A percentile compares a stretch with the other conserved stretches of the same genome.
These are phyloP conservation scores for Eurois occulta DNA, from an alignment of 2,888 invertebrate species.

Conservation along the genomic window DNA sequence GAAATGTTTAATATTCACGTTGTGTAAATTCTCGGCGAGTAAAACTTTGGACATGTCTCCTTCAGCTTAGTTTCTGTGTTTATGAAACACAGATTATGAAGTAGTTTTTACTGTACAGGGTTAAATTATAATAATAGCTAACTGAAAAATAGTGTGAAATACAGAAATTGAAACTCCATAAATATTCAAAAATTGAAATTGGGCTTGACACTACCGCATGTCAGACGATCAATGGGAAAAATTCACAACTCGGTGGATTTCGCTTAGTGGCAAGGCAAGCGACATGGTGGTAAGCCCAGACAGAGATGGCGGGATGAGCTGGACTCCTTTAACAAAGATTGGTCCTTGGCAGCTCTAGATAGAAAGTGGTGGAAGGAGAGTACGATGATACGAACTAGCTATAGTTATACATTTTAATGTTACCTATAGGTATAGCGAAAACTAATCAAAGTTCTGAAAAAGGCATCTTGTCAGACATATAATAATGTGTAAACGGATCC, in stretches of 20 bases:
- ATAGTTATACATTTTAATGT: too few relatives aligned
- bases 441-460: neutral
- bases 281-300: neutral
- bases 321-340: neutral
- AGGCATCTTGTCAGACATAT: too few relatives aligned
- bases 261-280: neutral
- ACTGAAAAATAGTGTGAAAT: neutral
- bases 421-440: too few relatives aligned
- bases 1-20: constrained; percentile 45
- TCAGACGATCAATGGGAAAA: neutral
- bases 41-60: constrained; percentile 23
- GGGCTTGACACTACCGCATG: neutral
- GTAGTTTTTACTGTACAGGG: neutral
- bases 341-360: neutral
- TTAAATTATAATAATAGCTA: neutral
- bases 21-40: constrained; percentile 31
- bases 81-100: constrained; percentile 1
- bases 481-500: too few relatives aligned
- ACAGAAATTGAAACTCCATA: neutral
- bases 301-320: too few relatives aligned
- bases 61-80: constrained; percentile 17
- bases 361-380: neutral
- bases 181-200: neutral
- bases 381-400: too few relatives aligned
- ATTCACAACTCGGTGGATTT: neutral